Base-by-base conservation (phyloP, 2,113 vertebrate species). In the Aleadryas rufinucha region DNA sequence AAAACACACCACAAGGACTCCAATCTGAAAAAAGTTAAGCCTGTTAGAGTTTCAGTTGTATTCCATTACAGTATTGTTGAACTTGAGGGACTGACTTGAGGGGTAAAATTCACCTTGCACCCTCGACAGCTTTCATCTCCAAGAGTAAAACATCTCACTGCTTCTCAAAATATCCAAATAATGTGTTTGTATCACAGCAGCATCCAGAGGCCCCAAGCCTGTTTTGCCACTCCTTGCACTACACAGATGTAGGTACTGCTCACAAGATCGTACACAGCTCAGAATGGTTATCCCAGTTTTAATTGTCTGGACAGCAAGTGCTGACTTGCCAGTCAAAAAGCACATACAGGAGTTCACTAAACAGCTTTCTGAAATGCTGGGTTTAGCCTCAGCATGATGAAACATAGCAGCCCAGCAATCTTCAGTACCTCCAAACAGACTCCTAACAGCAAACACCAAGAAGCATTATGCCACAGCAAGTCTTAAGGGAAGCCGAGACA, bases 241-340 rank as follows among this genome's bases (percentile, higher is more conserved):
- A 11, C 7, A n/a, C 0, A 63, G 37, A 57, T 13, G 2, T 8
- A 54, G 1, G 20, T 15, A 23, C 41, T 47, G 33, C 27, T 35
- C 35, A 56, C 49, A 91, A 71, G 22, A 44, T 35, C 15, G 28
- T 2, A 15, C 2, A 9, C 11, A 31, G 30, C 20, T 76, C 71
- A 57, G 66, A n/a, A 80, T 3, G 6, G 31, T 44, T 83, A 87
- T 53, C 28, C 22, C 53, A 49, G 11, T 22, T 75, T 60, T 72
- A 79, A 28, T 0, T 24, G 35, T 35, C 49, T 68, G 57, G 18
- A 89, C 49, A 80, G 59, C n/a, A 86, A 61, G 61, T 4, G 2
- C 9, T 57, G 42, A 82, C 78, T 83, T 68, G 49, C 37, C 53
- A 85, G 70, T 31, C 41, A 68, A 69, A 85, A 20, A 83, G 16